Conservation (phyloP, 2,797 vertebrate species). For the Babyrousa celebensis region DNA sequence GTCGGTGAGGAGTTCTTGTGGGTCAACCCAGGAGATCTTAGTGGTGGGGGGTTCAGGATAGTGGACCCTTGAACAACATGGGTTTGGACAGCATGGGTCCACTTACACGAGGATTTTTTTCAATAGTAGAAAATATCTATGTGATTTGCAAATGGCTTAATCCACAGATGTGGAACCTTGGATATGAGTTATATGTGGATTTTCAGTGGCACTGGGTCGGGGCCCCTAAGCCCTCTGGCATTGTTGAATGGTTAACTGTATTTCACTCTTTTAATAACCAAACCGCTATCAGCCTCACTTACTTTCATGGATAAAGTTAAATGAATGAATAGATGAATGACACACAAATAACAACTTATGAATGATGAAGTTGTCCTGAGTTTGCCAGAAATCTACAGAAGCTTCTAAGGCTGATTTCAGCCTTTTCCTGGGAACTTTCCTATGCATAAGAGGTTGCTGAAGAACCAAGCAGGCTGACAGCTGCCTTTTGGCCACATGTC, state of each 20-base stretch:
- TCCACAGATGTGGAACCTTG: not conserved
- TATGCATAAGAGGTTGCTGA: not conserved
- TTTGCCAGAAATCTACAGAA: not conserved
- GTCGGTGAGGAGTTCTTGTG: not conserved
- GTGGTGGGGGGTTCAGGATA: not conserved
- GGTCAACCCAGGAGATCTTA: not conserved
- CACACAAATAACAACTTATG: not conserved
- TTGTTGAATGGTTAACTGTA: not conserved
- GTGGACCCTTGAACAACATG: not conserved
- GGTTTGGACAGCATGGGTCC: not conserved
- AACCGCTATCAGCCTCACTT: not conserved
- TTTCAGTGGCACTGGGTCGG: not conserved
- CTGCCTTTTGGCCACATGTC: slow-evolving; percentile 45
- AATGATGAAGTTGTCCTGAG: not conserved
- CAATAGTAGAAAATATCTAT: not conserved
- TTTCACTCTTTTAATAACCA: not conserved
- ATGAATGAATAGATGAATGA: not conserved
- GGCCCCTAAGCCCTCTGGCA: not conserved
- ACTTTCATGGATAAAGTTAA: slow-evolving; percentile 9
- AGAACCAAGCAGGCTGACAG: not conserved
- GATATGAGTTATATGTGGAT: not conserved
- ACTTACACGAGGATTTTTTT: not conserved
- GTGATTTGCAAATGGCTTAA: not conserved
- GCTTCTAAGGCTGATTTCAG: slow-evolving; percentile 10
- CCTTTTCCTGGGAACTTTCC: slow-evolving; percentile 71